phyloP scores from a whole-genome alignment of 2,113 vertebrate genomes.

The Trematocara marginatum region DNA sequence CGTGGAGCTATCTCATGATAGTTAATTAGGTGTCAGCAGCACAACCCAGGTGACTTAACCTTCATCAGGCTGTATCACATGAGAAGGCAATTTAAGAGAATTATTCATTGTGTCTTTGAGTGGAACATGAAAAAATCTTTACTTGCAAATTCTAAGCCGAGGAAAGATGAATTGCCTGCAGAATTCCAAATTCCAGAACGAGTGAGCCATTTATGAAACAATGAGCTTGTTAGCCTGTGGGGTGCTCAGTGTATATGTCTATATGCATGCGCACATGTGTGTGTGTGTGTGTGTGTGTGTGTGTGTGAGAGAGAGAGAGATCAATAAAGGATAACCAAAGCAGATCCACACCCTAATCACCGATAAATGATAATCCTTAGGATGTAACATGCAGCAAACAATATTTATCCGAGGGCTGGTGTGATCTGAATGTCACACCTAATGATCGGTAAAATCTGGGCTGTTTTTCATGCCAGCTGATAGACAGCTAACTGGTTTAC shows the following conservation, averaged over 20 bases:
- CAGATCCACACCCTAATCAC: neutral
- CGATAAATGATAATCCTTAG: constrained; percentile 36
- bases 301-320: neutral
- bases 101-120: constrained; percentile 64
- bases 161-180: constrained; percentile 38
- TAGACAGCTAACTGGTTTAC: constrained; percentile 23
- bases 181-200: constrained; percentile 8
- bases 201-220: constrained; percentile 20
- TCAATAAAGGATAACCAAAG: neutral
- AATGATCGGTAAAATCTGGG: constrained; percentile 37
- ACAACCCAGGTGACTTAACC: constrained; percentile 58
- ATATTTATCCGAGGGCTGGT: constrained; percentile 30
- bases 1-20: constrained; percentile 12
- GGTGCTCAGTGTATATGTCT: neutral
- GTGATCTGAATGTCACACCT: constrained; percentile 32
- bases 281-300: neutral
- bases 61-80: constrained; percentile 55
- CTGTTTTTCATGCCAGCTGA: constrained; percentile 10
- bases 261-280: neutral
- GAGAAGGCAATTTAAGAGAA: constrained; percentile 58
- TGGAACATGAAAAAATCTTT: constrained; percentile 45
- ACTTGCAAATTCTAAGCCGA: constrained; percentile 28
- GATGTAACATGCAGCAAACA: constrained; percentile 33
- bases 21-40: constrained; percentile 61
- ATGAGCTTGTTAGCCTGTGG: neutral